phyloP scores from a whole-genome alignment of 2,888 invertebrate species.

The Orthonevra nobilis region DNA sequence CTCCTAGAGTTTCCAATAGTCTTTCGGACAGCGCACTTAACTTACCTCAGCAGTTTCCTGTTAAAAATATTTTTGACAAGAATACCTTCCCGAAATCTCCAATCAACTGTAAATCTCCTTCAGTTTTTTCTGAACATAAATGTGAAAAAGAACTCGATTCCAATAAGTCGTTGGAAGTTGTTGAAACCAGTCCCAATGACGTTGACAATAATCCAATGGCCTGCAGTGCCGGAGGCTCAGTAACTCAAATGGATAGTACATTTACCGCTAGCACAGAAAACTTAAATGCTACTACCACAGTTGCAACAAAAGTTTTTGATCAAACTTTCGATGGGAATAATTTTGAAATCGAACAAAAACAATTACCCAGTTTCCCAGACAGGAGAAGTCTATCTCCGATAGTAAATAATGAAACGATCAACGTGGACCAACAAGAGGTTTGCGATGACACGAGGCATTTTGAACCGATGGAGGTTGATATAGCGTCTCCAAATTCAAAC shows the following conservation, averaged over 20 bases:
- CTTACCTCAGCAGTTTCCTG: constrained; percentile 28
- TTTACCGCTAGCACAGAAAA: constrained; percentile 31
- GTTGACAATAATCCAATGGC: neutral
- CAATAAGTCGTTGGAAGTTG: constrained; percentile 16
- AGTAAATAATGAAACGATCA: constrained; percentile 52
- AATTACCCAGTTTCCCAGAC: neutral
- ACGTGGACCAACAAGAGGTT: constrained; percentile 36
- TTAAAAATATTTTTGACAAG: constrained; percentile 7
- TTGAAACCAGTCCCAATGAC: constrained; percentile 14
- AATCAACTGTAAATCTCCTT: neutral
- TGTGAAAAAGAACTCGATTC: neutral
- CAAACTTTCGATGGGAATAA: constrained; percentile 41
- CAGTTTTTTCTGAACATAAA: neutral
- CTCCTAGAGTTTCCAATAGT: too few species aligned
- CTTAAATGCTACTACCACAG: constrained; percentile 24
- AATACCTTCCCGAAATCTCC: constrained; percentile 40
- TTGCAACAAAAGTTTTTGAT: constrained; percentile 3
- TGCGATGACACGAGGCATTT: constrained; percentile 36
- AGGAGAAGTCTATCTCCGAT: constrained; percentile 20
- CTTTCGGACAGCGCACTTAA: neutral
- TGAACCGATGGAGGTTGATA: constrained; percentile 77
- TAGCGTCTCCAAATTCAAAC: constrained; percentile 56
- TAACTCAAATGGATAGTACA: constrained; percentile 41
- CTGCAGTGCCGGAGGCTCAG: neutral
- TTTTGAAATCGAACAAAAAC: neutral